A percentile compares a stretch with the other conserved stretches of the same genome.
phyloP scores from a whole-genome alignment of 2,113 vertebrate genomes.

The Mesocricetus auratus region DNA sequence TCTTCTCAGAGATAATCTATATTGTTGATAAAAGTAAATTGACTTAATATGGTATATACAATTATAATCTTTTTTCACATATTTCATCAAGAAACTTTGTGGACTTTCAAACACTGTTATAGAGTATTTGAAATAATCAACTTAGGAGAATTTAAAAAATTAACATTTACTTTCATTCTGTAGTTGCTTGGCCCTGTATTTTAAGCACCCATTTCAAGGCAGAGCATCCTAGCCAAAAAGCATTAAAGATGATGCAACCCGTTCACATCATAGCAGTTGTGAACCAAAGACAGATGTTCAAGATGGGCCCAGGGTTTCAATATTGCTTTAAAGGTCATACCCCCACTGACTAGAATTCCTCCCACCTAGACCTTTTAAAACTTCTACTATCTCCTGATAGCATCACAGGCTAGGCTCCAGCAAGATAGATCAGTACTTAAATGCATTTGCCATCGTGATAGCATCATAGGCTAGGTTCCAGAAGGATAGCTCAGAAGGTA shows the following conservation, averaged over 20 bases:
- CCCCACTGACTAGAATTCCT: background rate
- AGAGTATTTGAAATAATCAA: background rate
- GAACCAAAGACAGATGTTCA: background rate
- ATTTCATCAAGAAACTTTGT: background rate
- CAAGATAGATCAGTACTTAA: background rate
- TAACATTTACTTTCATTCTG: background rate
- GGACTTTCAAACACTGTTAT: background rate
- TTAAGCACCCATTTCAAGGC: background rate
- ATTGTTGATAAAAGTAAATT: background rate
- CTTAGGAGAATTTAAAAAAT: background rate
- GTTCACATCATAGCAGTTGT: background rate
- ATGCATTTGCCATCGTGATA: background rate
- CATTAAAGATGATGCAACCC: too few species aligned
- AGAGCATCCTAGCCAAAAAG: background rate
- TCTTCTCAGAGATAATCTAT: background rate
- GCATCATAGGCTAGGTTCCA: background rate
- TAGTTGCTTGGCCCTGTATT: background rate
- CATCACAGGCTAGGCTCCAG: background rate
- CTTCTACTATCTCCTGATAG: background rate
- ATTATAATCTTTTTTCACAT: background rate
- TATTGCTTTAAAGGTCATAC: background rate
- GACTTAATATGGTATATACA: background rate
- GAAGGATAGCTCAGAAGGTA: background rate
- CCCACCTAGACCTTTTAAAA: background rate
- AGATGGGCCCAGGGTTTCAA: background rate